These are phyloP conservation scores for Xenopus petersii DNA, from an alignment of 2,797 vertebrate species.

Conservation along the genomic window DNA sequence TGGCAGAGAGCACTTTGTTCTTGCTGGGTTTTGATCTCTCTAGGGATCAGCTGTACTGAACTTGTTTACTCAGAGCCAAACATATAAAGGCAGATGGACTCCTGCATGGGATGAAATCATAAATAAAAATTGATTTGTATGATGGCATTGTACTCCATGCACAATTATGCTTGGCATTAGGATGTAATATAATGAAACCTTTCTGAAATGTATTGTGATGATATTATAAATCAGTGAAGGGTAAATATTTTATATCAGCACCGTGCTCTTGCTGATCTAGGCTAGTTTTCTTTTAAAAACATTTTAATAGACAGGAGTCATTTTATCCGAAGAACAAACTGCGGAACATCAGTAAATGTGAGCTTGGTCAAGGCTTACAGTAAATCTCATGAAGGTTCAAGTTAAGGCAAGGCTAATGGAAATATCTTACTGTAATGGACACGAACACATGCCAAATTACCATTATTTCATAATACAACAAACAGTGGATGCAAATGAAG, in stretches of 20 bases:
- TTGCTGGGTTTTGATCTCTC: constrained; percentile 8
- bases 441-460: too few relatives aligned
- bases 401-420: too few relatives aligned
- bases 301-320: too few relatives aligned
- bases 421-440: too few relatives aligned
- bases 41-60: constrained; percentile 32
- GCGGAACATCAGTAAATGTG: too few relatives aligned
- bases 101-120: constrained; percentile 1
- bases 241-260: not conserved
- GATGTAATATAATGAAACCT: not conserved
- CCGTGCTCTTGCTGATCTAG: too few relatives aligned
- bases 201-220: not conserved
- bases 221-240: not conserved
- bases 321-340: too few relatives aligned
- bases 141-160: not conserved
- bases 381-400: too few relatives aligned
- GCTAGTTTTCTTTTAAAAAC: too few relatives aligned
- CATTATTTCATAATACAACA: too few relatives aligned
- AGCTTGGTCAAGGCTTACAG: too few relatives aligned
- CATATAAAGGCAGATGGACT: constrained; percentile 19
- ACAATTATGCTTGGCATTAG: not conserved
- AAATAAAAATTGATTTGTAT: constrained; percentile 17
- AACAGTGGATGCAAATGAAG: too few relatives aligned
- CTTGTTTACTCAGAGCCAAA: constrained; percentile 22
- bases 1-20: constrained; percentile 31